A percentile compares a stretch with the other conserved stretches of the same genome.
phyloP scores from a whole-genome alignment of 37 sponge, comb jelly and placozoan genomes.

The Aplysina aerophoba region DNA sequence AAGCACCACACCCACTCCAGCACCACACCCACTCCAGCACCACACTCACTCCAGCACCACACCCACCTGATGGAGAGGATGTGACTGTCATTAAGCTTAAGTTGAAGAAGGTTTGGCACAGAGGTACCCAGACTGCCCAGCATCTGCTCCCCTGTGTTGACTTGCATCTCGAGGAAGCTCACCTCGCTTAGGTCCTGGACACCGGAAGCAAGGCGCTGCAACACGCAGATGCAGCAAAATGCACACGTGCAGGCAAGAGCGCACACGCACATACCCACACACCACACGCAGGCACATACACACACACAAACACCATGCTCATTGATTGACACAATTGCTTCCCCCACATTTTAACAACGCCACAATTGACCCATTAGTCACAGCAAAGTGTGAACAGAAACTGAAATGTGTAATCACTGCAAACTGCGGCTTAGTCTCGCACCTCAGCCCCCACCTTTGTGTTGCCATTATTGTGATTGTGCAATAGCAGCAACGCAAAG shows the following conservation, averaged over 20 bases:
- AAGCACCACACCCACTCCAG: background rate
- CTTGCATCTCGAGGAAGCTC: slow-evolving; percentile 52
- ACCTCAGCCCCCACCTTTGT: too few species aligned
- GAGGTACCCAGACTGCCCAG: slow-evolving; percentile 77
- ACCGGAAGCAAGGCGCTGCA: slow-evolving; percentile 55
- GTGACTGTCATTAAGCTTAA: slow-evolving; percentile 52
- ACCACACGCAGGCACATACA: background rate
- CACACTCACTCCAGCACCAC: background rate
- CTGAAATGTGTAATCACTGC: too few species aligned
- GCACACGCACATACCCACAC: background rate
- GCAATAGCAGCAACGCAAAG: too few species aligned
- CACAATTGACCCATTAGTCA: background rate
- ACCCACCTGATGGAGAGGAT: slow-evolving; percentile 55
- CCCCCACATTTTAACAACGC: background rate
- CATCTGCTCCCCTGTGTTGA: slow-evolving; percentile 63
- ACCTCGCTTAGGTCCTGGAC: slow-evolving; percentile 49
- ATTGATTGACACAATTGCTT: background rate
- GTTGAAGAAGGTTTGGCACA: slow-evolving; percentile 62
- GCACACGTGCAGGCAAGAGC: background rate
- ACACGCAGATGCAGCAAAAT: background rate
- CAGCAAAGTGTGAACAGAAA: too few species aligned
- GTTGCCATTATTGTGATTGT: too few species aligned
- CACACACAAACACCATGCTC: background rate
- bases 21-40: too few species aligned
- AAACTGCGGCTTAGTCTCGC: too few species aligned